These are phyloP conservation scores for Falco rusticolus DNA, from an alignment of 2,797 vertebrate species.

Conservation along the genomic window DNA sequence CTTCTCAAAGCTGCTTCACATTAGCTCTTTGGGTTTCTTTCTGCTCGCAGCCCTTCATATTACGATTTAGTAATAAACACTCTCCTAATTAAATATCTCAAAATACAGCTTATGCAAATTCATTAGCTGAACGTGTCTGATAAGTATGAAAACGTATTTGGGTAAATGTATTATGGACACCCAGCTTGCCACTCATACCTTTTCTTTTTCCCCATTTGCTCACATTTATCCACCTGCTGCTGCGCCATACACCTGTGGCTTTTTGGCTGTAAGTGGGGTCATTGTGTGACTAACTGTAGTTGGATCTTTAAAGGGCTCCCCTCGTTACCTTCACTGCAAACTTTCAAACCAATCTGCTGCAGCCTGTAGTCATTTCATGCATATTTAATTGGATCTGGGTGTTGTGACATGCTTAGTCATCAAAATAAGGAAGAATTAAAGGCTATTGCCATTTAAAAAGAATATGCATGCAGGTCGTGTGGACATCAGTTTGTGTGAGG, in stretches of 20 bases:
- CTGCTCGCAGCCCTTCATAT: neutral
- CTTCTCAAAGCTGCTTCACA: neutral
- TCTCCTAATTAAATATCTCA: neutral
- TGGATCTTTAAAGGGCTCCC: neutral
- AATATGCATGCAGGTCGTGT: rapidly evolving
- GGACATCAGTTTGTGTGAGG: neutral
- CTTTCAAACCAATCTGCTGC: neutral
- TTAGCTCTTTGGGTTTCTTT: neutral
- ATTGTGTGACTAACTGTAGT: neutral
- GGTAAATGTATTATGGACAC: neutral
- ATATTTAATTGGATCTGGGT: neutral
- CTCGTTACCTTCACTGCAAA: neutral
- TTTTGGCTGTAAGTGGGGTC: neutral
- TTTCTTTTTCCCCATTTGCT: no score
- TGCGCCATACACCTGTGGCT: neutral
- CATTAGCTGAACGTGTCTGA: neutral
- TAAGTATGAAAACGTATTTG: neutral
- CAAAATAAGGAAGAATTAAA: neutral
- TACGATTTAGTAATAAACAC: neutral
- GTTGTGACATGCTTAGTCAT: neutral
- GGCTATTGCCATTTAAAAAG: neutral
- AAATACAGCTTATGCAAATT: neutral
- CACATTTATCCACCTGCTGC: neutral
- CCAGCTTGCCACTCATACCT: neutral
- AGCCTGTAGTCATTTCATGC: neutral